These are phyloP conservation scores for Stictocephala bisonia DNA, from an alignment of 2,888 invertebrate species.

Conservation along the genomic window DNA sequence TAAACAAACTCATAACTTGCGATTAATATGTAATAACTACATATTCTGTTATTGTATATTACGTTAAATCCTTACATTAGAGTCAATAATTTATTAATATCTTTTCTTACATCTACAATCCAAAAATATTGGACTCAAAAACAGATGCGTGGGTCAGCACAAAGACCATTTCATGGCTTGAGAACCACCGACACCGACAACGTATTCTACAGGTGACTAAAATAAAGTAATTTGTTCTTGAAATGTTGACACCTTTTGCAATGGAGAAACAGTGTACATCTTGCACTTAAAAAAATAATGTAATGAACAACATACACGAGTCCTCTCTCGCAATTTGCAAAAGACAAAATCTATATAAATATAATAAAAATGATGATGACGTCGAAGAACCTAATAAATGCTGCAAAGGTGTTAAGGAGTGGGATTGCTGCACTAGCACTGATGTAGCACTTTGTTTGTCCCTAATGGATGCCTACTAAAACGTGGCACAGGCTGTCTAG, in stretches of 20 bases:
- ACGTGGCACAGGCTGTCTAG: slow-evolving; percentile 68
- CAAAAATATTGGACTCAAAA: slow-evolving; percentile 42
- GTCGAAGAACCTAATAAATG: slow-evolving; percentile 48
- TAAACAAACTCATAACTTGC: slow-evolving; percentile 47
- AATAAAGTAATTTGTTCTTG: slow-evolving; percentile 50
- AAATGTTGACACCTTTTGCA: slow-evolving; percentile 47
- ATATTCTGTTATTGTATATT: slow-evolving; percentile 49
- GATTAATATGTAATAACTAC: slow-evolving; percentile 50
- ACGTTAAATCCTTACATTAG: slow-evolving; percentile 49
- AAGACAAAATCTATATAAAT: slow-evolving; percentile 46
- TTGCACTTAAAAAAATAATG: slow-evolving; percentile 48
- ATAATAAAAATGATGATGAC: slow-evolving; percentile 48
- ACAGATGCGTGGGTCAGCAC: slow-evolving; percentile 30
- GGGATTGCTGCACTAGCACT: slow-evolving; percentile 46
- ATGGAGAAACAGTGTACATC: slow-evolving; percentile 35
- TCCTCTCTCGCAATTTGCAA: slow-evolving; percentile 44
- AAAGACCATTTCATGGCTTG: slow-evolving; percentile 25
- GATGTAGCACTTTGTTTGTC: slow-evolving; percentile 50
- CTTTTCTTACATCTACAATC: slow-evolving; percentile 43
- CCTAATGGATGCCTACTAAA: slow-evolving; percentile 60
- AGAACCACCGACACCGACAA: slow-evolving; percentile 28
- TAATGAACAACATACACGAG: slow-evolving; percentile 42
- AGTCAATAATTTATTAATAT: slow-evolving; percentile 48
- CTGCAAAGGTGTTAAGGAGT: slow-evolving; percentile 47
- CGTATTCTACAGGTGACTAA: slow-evolving; percentile 45